A percentile compares a stretch with the other conserved stretches of the same genome.
Conservation (phyloP, 2,113 vertebrate genomes). For the Toxostoma redivivum region DNA sequence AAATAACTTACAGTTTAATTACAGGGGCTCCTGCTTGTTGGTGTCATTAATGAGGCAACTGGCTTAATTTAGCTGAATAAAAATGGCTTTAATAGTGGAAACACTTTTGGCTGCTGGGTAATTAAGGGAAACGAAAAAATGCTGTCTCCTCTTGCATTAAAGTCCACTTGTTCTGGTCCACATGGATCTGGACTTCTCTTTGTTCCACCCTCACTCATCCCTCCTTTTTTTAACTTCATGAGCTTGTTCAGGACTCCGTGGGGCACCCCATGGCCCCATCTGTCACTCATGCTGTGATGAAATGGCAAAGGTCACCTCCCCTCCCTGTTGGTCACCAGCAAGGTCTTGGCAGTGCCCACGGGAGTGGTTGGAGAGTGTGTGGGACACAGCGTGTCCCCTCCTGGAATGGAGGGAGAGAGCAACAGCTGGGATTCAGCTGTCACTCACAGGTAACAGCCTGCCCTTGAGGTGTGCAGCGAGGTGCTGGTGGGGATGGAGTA, state of each 20-base stretch:
- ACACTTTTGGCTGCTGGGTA: constrained; percentile 55
- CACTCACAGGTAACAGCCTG: not conserved
- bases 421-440: not conserved
- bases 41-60: constrained; percentile 75
- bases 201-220: not conserved
- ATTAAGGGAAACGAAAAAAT: constrained; percentile 61
- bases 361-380: not conserved
- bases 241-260: not conserved
- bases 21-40: constrained; percentile 74
- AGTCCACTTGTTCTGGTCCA: not conserved
- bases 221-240: not conserved
- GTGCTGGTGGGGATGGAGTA: not conserved
- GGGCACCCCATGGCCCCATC: not conserved
- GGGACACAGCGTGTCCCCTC: accelerated
- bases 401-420: not conserved
- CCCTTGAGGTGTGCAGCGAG: not conserved
- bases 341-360: not conserved
- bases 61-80: constrained; percentile 76
- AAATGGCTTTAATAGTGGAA: constrained; percentile 69
- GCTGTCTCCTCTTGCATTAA: not conserved
- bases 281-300: not conserved
- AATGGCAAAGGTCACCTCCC: not conserved
- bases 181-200: not conserved
- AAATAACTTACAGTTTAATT: constrained; percentile 75
- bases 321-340: accelerated